Evolutionary conservation across 2,888 invertebrate genomes (phyloP).

Genomic region (Hyppa rectilinea): DNA sequence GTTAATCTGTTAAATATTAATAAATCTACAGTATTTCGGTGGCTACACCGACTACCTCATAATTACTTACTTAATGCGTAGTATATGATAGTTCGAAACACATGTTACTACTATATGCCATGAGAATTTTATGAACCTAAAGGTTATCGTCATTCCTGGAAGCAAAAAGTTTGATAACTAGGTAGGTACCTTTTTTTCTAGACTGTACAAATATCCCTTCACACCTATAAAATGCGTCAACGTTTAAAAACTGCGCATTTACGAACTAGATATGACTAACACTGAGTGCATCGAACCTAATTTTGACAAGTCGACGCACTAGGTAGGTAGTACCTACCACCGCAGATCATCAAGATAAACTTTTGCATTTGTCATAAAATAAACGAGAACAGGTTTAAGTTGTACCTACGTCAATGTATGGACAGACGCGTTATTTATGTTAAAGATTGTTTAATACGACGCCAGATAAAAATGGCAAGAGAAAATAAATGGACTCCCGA

Average conservation of each 20-base stretch:
- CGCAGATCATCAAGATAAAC: constrained; percentile 71
- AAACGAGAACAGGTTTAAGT: constrained; percentile 70
- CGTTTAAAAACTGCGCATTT: constrained; percentile 43
- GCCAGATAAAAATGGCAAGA: constrained; percentile 47
- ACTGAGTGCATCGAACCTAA: constrained; percentile 75
- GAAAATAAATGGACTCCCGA: constrained; percentile 52
- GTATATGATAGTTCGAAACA: constrained; percentile 24
- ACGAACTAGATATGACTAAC: constrained; percentile 66
- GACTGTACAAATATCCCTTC: constrained; percentile 33
- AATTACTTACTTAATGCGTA: constrained; percentile 44
- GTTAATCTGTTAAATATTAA: constrained; percentile 50
- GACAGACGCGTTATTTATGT: constrained; percentile 53
- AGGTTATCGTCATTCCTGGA: constrained; percentile 24
- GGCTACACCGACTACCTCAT: constrained; percentile 11
- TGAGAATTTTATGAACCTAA: constrained; percentile 20
- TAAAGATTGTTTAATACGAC: constrained; percentile 48
- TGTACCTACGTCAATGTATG: constrained; percentile 56
- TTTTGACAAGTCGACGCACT: constrained; percentile 65
- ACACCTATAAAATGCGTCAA: constrained; percentile 24
- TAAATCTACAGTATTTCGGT: constrained; percentile 22
- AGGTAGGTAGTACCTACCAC: constrained; percentile 47
- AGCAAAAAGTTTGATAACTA: constrained; percentile 12
- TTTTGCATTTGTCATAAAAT: constrained; percentile 72
- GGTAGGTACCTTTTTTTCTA: background rate
- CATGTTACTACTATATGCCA: constrained; percentile 25